These are phyloP conservation scores for Varecia variegata DNA, from an alignment of 2,797 vertebrate genomes.

Conservation along the genomic window DNA sequence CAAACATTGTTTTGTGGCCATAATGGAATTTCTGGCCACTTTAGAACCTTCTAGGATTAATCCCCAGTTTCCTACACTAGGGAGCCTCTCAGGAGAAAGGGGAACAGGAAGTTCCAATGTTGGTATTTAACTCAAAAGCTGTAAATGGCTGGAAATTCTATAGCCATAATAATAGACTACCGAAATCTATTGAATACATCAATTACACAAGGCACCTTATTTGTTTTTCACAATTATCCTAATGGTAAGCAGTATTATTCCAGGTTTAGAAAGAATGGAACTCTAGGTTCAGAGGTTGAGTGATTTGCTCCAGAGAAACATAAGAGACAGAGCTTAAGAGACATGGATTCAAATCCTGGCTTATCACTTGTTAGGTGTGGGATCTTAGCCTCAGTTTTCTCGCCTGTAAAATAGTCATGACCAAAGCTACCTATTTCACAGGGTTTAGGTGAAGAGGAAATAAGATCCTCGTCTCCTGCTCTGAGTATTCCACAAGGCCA, in stretches of 20 bases:
- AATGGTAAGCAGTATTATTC: background rate
- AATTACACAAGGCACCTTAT: background rate
- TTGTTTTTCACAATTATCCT: conserved; percentile 1
- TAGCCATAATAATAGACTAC: background rate
- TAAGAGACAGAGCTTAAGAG: background rate
- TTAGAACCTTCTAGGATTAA: background rate
- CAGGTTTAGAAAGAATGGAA: background rate
- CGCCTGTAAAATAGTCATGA: background rate
- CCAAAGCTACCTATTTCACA: background rate
- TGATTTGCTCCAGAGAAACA: conserved; percentile 16
- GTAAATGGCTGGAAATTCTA: background rate
- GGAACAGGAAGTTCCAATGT: background rate
- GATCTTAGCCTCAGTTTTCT: conserved; percentile 11
- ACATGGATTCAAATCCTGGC: background rate
- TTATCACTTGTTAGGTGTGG: background rate
- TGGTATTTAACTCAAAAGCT: conserved; percentile 47
- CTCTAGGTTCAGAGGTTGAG: conserved; percentile 8
- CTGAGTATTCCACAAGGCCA: background rate
- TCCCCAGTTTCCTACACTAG: background rate
- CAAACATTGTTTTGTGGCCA: conserved; percentile 10
- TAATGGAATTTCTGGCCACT: conserved; percentile 12
- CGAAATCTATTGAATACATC: background rate
- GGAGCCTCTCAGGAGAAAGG: background rate
- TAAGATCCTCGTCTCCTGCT: conserved; percentile 3
- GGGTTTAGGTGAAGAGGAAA: background rate